Base-by-base conservation (phyloP, 1,140 invertebrate genomes). In the Papilio machaon region DNA sequence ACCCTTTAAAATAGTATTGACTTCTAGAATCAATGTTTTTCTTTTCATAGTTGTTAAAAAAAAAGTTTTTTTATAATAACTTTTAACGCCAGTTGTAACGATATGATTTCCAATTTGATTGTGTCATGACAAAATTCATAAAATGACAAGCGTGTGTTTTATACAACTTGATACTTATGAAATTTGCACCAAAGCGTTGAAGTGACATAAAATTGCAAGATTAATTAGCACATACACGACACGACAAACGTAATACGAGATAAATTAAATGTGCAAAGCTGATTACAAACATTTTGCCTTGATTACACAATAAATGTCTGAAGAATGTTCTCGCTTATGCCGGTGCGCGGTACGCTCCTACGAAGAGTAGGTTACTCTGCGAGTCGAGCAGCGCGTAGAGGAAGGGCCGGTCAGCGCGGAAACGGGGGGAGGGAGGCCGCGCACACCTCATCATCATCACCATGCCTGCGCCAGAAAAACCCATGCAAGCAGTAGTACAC, bases 371-470 rank as follows among this genome's bases (percentile, higher is more conserved):
- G 35, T 85, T 81, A 54, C 79, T 79, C 13, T 85, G 81, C 17
- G 70, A 43, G 80, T 85, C 86, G 38, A 86, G 30, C 58, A 92
- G 87, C 80, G 85, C 67, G 88, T 88, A 92, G 85, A 91, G 83
- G 90, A 91, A 92, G 47, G 91, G 88, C 9, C 85, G 90, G 84
- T 92, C 87, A 30, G 90, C 92, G 75, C 43, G 77, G 91, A 93
- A 91, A 23, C 43, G 78, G 79, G 30, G 77, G 80, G 85, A 19
- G 13, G 86, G 86, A 49, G 80, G 82, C 6, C 75, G 84, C 30
- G 89, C 87, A 83, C 90, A 93, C 80, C 88, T 88, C 87, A 93
- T 78, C 91, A 89, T 91, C 85, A 93, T 74, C 89, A 91, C 88
- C 90, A 93, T 89, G 88, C 91, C 91, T 92, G 91, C 82, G 83